Base-by-base conservation (phyloP, 2,888 invertebrate genomes). In the Lacanobia wlatinum region DNA sequence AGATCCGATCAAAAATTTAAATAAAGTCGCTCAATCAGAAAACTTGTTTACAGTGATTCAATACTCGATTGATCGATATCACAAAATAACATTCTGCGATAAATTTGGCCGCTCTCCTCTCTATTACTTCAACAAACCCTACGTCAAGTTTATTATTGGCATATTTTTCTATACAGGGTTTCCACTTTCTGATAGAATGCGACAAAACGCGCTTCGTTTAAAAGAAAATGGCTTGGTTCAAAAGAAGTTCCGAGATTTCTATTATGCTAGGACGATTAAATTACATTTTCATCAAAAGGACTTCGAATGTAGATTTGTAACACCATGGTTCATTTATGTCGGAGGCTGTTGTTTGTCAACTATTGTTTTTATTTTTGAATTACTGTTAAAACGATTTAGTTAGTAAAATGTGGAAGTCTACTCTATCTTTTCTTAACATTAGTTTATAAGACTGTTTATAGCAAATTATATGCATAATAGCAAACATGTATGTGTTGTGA, bases 131-230 rank as follows among this genome's bases (percentile, higher is more conserved):
- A n/a, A 75, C 0, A 73, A 76, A 46, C 72, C 67, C 7, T 76
- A 53, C 40, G 58, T 7, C 38, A 79, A 65, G 61, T 66, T 62
- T 46, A 77, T 73, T n/a, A 66, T 65, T 2, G 61, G 48, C 12
- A 76, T 34, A 12, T 80, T 48, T 66, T 87, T 87, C 53, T 78
- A 83, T 23, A 87, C 85, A 70, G 85, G 82, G 0, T 87, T 69
- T 46, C 85, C 85, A 14, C 16, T 86, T 46, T 56, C 75, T 0
- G 58, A 70, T 12, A 75, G 65, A 59, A 70, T 85, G 59, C 38
- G 64, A 18, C 38, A 60, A 43, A 80, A 76, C 23, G 58, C 70
- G 0, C 65, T 84, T 28, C 69, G 73, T n/a, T 56, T 86, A 23
- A 73, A 60, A 60, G 78, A 85, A 64, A 80, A 53, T 63, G 85